Base-by-base conservation (phyloP, 2,113 vertebrate species). In the Nicator chloris region DNA sequence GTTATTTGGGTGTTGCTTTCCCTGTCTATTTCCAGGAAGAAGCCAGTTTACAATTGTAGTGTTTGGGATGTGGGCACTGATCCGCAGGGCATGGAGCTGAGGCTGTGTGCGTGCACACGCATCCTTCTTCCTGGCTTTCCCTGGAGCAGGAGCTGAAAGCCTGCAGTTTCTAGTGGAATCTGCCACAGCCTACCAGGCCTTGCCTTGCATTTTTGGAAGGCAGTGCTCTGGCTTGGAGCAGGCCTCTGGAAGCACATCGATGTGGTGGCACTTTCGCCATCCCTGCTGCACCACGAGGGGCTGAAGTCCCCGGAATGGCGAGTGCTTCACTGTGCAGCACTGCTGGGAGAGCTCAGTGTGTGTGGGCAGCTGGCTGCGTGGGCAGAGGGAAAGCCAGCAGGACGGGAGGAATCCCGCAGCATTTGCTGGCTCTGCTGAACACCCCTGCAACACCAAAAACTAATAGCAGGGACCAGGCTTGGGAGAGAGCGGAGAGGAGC, bases 331-430 rank as follows among this genome's bases (percentile, higher is more conserved):
- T 86, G 57, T 95, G 90, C 88, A 76, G 86, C 15, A 11, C 85
- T 95, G 95, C 95, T 96, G 81, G 76, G 60, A 94, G 33, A 82
- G 85, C 90, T 82, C 81, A 11, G 53, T 8, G 63, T 82, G 92
- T 54, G 90, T 88, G 94, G 96, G 96, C 93, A 88, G 95, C 96
- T 88, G 75, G 56, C 86, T 96, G 90, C 1, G 93, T 97, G 93
- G 96, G 96, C 90, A 90, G 47, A 95, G 86, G 96, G 96, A 94
- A 97, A 97, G 92, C 96, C 95, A 96, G 86, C 83, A 84, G 95
- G 96, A 93, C 57, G 14, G 54, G 87, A 97, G 96, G 96, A 95
- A 96, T 97, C 88, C 96, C 82, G 9, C 72, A 91, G 93, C 92
- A 94, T 47, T 80, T 39, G 73, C 76, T 87, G 80, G 57, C 72